Conservation (phyloP, 2,888 invertebrate genomes). For the Scaptomyza polygonia region DNA sequence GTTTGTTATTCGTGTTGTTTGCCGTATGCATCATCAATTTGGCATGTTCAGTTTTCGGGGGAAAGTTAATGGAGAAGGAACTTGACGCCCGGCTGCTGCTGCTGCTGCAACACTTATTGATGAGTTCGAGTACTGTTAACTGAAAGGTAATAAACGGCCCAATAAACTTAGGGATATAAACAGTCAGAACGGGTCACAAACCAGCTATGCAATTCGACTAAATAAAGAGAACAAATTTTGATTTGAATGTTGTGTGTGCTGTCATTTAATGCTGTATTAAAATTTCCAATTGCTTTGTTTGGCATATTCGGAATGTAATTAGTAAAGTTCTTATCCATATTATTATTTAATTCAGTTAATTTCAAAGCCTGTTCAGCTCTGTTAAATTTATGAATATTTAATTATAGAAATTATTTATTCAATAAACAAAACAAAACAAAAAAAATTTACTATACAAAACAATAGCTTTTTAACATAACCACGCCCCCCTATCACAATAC, state of each 20-base stretch:
- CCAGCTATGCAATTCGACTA: slow-evolving; percentile 4
- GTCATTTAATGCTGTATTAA: background rate
- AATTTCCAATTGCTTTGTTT: background rate
- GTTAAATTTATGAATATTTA: no score
- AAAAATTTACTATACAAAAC: background rate
- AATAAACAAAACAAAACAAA: background rate
- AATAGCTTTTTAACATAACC: background rate
- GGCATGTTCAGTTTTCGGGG: slow-evolving; percentile 38
- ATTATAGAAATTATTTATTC: background rate
- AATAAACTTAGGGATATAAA: slow-evolving; percentile 35
- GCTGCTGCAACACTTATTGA: slow-evolving; percentile 56
- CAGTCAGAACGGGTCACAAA: background rate
- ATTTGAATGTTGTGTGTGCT: background rate
- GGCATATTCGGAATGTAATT: background rate
- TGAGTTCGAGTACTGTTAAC: slow-evolving; percentile 49
- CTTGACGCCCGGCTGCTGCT: slow-evolving; percentile 44
- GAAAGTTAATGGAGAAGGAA: slow-evolving; percentile 14
- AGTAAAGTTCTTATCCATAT: background rate
- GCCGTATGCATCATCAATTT: slow-evolving; percentile 75
- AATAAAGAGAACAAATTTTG: slow-evolving; percentile 1
- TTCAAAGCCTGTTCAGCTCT: no score
- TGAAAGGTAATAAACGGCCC: slow-evolving; percentile 69
- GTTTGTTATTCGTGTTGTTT: slow-evolving; percentile 55
- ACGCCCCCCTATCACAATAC: background rate
- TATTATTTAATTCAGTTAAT: no score